Base-by-base conservation (phyloP, 2,888 invertebrate species). In the Agrilus cyanescens region DNA sequence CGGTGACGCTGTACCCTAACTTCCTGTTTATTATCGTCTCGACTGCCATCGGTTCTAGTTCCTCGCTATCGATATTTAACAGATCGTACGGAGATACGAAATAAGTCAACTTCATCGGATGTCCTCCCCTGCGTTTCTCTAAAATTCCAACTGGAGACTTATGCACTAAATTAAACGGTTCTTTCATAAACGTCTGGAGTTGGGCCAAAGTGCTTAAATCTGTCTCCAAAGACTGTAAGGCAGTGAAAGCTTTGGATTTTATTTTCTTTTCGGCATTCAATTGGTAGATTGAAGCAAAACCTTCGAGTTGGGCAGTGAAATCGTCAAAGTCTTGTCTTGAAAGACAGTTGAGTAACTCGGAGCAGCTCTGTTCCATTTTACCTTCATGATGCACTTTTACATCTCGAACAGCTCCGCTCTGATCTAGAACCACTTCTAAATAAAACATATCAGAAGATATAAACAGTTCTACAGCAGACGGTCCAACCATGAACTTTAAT, bases 371-470 rank as follows among this genome's bases (percentile, higher is more conserved):
- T 50, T 80, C 80, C 44, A 73, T 75, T 70, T 87, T 88, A 55
- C 88, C 88, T 66, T 91, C 91, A 63, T 94, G 93, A 64, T 93
- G 89, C 43, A 95, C 82, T 63, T 80, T 81, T 1, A 94, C 93
- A 73, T 94, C 94, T 60, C 85, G 83, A 1, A 95, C 84, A 29
- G 78, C 75, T 16, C 93, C 94, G 32, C 76, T 78, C 3, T 82
- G 73, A 58, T 94, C 91, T 41, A 95, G 72, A 41, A 88, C 70
- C 55, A 96, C 85, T 71, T 95, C 93, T 53, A 95, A 74, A 65
- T 89, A 93, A 67, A 95, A 95, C 93, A 94, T 93, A 61, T 95
- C 95, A 0, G 91, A 91, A 32, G 89, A 91, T 63, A 95, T 91
- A 61, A 91, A 91, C 47, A 89, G 74, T 59, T 85, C 84, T 4